Percentiles rank a stretch among this genome's conserved stretches.
phyloP scores from a whole-genome alignment of 2,113 vertebrate genomes.

The Aphelocoma coerulescens region DNA sequence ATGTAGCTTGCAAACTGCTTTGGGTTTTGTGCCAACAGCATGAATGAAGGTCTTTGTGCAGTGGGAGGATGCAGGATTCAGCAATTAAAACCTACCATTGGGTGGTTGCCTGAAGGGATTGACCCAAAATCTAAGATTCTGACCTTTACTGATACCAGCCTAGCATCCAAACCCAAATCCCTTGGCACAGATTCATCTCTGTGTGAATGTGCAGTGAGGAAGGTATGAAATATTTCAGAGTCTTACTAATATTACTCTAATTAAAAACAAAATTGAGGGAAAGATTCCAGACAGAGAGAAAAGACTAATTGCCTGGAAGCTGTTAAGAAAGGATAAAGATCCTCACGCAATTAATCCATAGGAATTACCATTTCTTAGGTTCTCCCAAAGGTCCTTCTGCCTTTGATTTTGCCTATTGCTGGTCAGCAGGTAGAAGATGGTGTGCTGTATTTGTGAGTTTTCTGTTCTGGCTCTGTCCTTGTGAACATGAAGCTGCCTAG shows the following conservation, averaged over 20 bases:
- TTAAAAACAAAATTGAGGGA: background rate
- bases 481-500: background rate
- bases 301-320: background rate
- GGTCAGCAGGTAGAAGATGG: background rate
- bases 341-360: background rate
- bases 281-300: background rate
- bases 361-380: background rate
- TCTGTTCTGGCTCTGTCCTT: background rate
- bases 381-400: background rate
- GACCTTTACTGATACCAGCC: background rate
- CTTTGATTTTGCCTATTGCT: background rate
- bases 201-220: background rate
- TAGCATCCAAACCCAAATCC: background rate
- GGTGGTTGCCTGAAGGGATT: background rate
- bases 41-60: background rate
- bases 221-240: background rate
- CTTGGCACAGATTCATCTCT: background rate
- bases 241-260: background rate
- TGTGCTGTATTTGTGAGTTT: background rate
- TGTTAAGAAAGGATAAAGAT: background rate
- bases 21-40: background rate
- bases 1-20: accelerated
- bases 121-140: background rate
- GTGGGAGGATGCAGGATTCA: background rate
- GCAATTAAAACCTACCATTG: background rate